Conservation (phyloP, 2,888 invertebrate species). For the Oxystoma pomonae region DNA sequence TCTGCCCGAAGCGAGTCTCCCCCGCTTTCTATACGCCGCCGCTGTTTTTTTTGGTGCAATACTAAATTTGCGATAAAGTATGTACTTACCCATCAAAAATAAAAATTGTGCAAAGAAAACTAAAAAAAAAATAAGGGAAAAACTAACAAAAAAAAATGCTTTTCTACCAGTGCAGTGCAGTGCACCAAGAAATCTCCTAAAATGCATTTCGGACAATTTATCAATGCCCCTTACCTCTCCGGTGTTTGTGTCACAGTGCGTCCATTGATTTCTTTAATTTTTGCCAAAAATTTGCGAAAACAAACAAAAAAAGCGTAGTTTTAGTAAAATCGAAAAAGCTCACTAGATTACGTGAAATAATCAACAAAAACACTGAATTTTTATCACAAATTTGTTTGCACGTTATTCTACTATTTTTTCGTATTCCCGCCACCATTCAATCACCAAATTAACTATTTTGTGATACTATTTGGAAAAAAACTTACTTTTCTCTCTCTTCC, state of each 20-base stretch:
- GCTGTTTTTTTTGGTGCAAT: constrained; percentile 34
- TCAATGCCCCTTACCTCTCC: background rate
- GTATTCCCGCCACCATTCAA: background rate
- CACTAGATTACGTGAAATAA: background rate
- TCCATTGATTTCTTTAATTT: background rate
- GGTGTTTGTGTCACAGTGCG: background rate
- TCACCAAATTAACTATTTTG: background rate
- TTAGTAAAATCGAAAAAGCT: constrained; percentile 4
- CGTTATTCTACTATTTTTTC: constrained; percentile 25
- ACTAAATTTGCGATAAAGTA: constrained; percentile 38
- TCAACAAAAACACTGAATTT: constrained; percentile 1
- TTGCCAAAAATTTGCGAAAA: background rate
- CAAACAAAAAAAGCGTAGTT: too few relatives aligned
- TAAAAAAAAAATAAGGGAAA: constrained; percentile 5
- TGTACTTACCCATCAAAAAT: constrained; percentile 12
- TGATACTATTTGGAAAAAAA: constrained; percentile 35
- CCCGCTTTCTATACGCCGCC: background rate
- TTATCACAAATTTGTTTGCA: constrained; percentile 44
- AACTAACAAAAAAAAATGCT: background rate
- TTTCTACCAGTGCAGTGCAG: background rate
- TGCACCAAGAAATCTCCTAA: background rate
- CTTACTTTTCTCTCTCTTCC: constrained; percentile 86
- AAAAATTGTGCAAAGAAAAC: constrained; percentile 8
- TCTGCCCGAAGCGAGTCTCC: background rate
- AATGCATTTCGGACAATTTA: constrained; percentile 6